phyloP scores from a whole-genome alignment of 2,888 invertebrate genomes.

The Philaethria dido region DNA sequence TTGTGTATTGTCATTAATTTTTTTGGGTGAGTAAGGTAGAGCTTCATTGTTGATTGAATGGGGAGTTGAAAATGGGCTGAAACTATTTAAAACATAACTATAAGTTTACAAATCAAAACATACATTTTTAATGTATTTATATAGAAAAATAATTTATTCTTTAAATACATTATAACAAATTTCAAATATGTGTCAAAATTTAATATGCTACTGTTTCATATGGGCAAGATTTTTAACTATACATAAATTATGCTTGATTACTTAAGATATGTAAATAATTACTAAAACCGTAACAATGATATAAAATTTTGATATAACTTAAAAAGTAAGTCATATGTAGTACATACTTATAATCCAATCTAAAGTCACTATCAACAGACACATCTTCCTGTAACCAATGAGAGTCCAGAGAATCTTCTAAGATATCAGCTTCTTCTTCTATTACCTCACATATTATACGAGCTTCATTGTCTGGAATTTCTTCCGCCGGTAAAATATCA shows the following conservation, averaged over 20 bases:
- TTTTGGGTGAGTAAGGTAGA: conserved; percentile 58
- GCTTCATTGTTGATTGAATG: conserved; percentile 56
- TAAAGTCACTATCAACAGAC: conserved; percentile 63
- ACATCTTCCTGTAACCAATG: conserved; percentile 74
- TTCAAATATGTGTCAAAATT: too few species aligned
- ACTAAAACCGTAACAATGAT: too few species aligned
- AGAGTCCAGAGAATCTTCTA: conserved; percentile 75
- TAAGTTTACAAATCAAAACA: too few species aligned
- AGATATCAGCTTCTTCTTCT: conserved; percentile 69
- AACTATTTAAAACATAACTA: conserved; percentile 50
- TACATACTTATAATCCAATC: conserved; percentile 62
- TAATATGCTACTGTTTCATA: too few species aligned
- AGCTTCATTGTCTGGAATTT: conserved; percentile 68
- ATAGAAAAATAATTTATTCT: too few species aligned
- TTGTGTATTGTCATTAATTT: conserved; percentile 32
- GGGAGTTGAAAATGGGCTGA: conserved; percentile 69
- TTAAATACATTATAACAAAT: too few species aligned
- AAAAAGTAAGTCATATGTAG: too few species aligned
- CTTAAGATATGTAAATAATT: too few species aligned
- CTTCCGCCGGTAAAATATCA: conserved; percentile 67
- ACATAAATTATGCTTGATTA: too few species aligned
- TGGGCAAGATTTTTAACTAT: too few species aligned
- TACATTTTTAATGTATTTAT: too few species aligned
- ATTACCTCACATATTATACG: conserved; percentile 71
- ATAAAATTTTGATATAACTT: too few species aligned